Percentiles rank a stretch among this genome's conserved stretches.
phyloP scores from a whole-genome alignment of 2,797 vertebrate species.

The Lepus oiostolus region DNA sequence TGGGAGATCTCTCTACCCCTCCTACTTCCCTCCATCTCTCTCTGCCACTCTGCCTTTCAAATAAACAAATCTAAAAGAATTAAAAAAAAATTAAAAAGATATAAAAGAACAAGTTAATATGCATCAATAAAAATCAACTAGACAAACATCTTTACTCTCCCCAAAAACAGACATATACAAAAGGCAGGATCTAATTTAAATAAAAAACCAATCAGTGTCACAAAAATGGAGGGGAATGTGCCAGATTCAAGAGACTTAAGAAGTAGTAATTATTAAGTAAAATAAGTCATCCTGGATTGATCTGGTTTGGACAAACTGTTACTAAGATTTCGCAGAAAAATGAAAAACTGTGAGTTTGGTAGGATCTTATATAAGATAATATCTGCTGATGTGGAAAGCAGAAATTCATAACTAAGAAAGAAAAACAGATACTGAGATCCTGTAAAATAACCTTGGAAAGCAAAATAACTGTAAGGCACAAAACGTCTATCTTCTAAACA shows the following conservation, averaged over 20 bases:
- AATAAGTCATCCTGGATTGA: neutral
- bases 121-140: neutral
- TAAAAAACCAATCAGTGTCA: neutral
- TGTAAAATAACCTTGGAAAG: neutral
- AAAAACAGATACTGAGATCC: conserved; percentile 14
- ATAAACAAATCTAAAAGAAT: no score
- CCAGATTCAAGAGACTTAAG: neutral
- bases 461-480: neutral
- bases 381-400: neutral
- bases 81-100: neutral
- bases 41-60: no score
- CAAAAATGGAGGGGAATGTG: neutral
- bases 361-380: neutral
- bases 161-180: neutral
- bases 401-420: neutral
- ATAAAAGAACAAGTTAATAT: neutral
- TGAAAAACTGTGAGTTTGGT: neutral
- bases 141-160: neutral
- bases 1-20: no score
- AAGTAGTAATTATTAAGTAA: neutral
- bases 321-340: neutral
- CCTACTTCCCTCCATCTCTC: no score
- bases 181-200: conserved; percentile 24
- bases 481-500: neutral
- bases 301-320: neutral